Evolutionary conservation across 2,888 invertebrate genomes (phyloP).

Genomic region (Drosophila formosana): DNA sequence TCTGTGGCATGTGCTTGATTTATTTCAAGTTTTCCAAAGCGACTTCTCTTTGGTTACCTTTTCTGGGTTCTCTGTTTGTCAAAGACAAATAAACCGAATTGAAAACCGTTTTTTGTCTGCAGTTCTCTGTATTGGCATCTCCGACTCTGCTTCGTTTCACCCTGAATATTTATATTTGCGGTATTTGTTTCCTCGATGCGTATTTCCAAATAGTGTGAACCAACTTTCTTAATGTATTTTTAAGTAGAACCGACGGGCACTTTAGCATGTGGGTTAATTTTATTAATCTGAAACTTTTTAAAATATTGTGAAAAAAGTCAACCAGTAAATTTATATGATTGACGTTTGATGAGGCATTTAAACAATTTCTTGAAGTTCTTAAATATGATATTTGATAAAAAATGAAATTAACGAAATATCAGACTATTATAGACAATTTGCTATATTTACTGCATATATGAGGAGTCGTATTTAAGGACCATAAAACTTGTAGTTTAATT

Average conservation of each 20-base stretch:
- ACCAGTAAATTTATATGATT: too few species aligned
- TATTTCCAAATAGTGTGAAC: conserved; percentile 38
- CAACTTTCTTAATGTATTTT: conserved; percentile 19
- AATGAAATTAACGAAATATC: too few species aligned
- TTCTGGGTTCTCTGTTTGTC: conserved; percentile 63
- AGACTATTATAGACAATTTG: too few species aligned
- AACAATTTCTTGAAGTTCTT: too few species aligned
- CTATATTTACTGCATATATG: too few species aligned
- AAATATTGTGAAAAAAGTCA: too few species aligned
- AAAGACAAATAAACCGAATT: conserved; percentile 65
- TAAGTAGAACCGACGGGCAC: background rate
- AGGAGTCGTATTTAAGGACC: too few species aligned
- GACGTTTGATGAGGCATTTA: too few species aligned
- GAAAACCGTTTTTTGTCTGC: conserved; percentile 41
- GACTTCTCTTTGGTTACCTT: conserved; percentile 28
- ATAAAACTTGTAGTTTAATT: too few species aligned
- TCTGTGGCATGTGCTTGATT: conserved; percentile 76
- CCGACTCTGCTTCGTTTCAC: conserved; percentile 12
- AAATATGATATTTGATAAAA: too few species aligned
- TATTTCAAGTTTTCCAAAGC: conserved; percentile 56
- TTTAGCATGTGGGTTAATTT: conserved; percentile 15
- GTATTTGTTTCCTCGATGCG: conserved; percentile 3
- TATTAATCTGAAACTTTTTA: background rate
- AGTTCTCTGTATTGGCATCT: conserved; percentile 32
- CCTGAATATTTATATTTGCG: conserved; percentile 31